phyloP scores from a whole-genome alignment of 2,888 invertebrate genomes.

The Acanthosepion lycidas region DNA sequence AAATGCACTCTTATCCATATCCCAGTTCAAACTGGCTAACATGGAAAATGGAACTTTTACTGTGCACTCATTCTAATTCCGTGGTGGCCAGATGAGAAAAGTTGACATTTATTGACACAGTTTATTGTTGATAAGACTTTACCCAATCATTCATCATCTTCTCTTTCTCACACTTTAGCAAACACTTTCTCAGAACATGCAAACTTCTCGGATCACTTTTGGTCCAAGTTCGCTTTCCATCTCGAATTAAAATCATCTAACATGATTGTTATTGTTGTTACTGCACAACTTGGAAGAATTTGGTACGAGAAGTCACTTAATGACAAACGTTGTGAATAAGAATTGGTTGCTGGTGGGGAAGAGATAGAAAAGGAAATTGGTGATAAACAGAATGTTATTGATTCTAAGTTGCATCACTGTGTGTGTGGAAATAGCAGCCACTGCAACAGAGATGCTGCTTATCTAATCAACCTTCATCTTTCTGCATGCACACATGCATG shows the following conservation, averaged over 20 bases:
- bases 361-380: neutral
- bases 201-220: neutral
- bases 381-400: slow-evolving; percentile 22
- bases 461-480: neutral
- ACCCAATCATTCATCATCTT: no score
- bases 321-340: neutral
- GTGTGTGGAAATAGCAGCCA: neutral
- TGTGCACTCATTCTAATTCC: no score
- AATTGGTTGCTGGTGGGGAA: neutral
- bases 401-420: neutral
- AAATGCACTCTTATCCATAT: no score
- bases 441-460: neutral
- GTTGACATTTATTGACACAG: no score
- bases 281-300: neutral
- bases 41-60: no score
- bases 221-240: neutral
- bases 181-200: neutral
- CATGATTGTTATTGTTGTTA: neutral
- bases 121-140: no score
- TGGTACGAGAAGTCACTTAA: neutral
- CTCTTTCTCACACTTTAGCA: neutral
- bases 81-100: no score
- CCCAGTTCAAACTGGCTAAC: no score
- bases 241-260: neutral
- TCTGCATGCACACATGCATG: neutral